Conservation (phyloP, 2,888 invertebrate species). For the Aspidiotus destructor region DNA sequence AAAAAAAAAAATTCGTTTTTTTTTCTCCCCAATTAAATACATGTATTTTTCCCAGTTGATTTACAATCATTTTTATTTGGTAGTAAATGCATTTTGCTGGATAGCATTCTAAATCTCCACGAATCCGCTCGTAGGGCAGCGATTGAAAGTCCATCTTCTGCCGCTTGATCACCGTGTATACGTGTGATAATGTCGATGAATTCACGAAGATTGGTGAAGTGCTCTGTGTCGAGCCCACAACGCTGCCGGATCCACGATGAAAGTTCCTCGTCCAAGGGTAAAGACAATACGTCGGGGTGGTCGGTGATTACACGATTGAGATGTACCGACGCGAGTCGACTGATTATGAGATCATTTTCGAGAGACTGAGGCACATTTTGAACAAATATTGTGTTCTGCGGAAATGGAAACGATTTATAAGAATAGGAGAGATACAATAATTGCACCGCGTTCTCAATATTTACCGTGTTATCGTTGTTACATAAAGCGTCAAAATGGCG, state of each 20-base stretch:
- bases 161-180: not conserved
- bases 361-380: not conserved
- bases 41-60: not conserved
- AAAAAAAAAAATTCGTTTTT: not conserved
- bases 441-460: too few species aligned
- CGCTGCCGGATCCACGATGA: not conserved
- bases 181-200: not conserved
- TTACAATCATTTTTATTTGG: not conserved
- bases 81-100: not conserved
- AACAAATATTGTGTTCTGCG: not conserved
- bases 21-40: not conserved
- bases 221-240: not conserved
- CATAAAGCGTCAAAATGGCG: too few species aligned
- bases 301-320: not conserved
- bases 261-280: not conserved
- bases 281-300: not conserved
- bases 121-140: not conserved
- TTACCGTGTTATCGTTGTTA: too few species aligned
- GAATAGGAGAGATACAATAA: not conserved
- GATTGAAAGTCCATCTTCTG: not conserved
- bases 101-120: not conserved
- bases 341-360: not conserved
- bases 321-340: not conserved
- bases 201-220: not conserved
- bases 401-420: not conserved